Evolutionary conservation across 35 echinoderm and acorn worm species (phyloP), one percentile per base, ranked within the genome.

Genomic region (Anneissia japonica): DNA sequence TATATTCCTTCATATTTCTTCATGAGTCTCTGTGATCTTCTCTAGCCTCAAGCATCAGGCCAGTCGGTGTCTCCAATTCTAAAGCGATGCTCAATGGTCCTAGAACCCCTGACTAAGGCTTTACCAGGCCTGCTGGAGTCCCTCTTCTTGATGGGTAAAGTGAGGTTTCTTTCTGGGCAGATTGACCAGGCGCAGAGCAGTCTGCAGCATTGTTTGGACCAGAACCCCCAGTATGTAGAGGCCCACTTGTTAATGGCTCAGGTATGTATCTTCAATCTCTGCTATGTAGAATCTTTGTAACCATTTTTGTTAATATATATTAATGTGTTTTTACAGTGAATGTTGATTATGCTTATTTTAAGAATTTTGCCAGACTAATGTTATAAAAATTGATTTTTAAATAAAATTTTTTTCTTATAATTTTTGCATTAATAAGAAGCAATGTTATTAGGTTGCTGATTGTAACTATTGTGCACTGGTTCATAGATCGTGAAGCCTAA

Each of bases 181-280:
- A 74, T 91, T 9, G 96, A 99, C 23, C 82, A 77, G 43, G 96
- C 96, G 6, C 96, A 99, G 80, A 82, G 87, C 55, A 99, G 85
- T 81, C 83, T 99, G 4, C 96, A 99, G 51, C 86, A 87, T 30
- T 99, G 96, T 31, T 84, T 99, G 73, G 92, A 99, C 75, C 84
- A 84, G 23, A 99, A 94, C 39, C 92, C 92, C 21, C 86, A 93
- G 75, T 99, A 86, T 86, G 85, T 92, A 72, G 96, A 99, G 79
- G 96, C 96, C 0, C 96, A 99, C 74, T 75, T 99, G 17, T 86
- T 99, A 17, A 99, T 99, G 96, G 96, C 96, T 76, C 96, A 99
- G 96, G 96, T 99, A 74, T 40, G 46, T 77, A 11, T 77, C 3
- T 32, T 6, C n/a, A n/a, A n/a, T n/a, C n/a, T n/a, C n/a, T n/a